Conservation (phyloP, 2,113 vertebrate genomes). For the Syrrhaptes paradoxus region DNA sequence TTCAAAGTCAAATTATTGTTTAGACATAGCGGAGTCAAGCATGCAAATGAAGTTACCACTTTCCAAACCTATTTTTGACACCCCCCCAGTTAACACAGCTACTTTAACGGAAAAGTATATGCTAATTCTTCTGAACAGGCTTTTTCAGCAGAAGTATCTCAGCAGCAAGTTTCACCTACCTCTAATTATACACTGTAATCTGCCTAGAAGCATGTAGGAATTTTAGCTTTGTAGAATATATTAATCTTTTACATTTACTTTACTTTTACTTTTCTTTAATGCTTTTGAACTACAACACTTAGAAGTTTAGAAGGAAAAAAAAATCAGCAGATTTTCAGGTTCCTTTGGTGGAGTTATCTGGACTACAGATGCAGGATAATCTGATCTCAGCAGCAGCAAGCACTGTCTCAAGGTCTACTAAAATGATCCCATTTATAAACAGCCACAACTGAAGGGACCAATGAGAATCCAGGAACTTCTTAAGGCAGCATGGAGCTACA, state of each 20-base stretch:
- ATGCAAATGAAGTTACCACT: neutral
- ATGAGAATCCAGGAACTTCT: neutral
- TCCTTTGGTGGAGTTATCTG: neutral
- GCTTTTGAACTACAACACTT: neutral
- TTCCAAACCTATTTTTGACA: neutral
- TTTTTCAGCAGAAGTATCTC: neutral
- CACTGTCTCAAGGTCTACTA: neutral
- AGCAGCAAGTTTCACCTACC: neutral
- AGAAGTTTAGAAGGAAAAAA: neutral
- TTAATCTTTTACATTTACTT: neutral
- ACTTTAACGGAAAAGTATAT: neutral
- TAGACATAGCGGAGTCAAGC: neutral
- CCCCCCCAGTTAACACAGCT: neutral
- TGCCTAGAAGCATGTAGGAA: neutral
- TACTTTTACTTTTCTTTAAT: no score
- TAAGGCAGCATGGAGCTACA: neutral
- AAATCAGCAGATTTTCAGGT: neutral
- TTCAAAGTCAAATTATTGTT: neutral
- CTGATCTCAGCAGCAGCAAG: neutral
- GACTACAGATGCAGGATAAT: neutral
- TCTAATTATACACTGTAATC: neutral
- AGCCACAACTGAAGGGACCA: neutral
- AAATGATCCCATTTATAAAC: neutral
- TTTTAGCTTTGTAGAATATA: neutral
- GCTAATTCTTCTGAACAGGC: neutral